Base-by-base conservation (phyloP, 2,797 vertebrate species). In the Ispidina picta region DNA sequence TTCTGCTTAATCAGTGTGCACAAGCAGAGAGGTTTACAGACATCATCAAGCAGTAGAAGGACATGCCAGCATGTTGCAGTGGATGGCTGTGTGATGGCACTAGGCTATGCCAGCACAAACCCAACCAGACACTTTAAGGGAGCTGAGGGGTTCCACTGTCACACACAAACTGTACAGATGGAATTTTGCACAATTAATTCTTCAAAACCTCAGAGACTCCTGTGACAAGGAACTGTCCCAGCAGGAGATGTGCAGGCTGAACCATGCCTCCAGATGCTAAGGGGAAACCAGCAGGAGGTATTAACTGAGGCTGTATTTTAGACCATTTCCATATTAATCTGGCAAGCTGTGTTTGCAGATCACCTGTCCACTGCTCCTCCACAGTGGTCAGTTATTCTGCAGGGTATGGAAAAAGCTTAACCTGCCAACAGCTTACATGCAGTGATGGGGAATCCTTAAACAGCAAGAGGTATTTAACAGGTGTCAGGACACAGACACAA, bases 21-120 rank as follows among this genome's bases (percentile, higher is more conserved):
- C 74, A 94, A 93, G 94, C 88, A 94, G 87, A 93, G 60, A 88
- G 77, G 95, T 88, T 92, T 96, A 94, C 56, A 93, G 95, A 93
- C 52, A 89, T 43, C 93, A 90, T 84, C 89, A 93, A 93, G 83
- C 88, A 94, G 92, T 90, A 90, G 86, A 96, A 96, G 91, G 54
- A 94, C 86, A 72, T 90, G 83, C 77, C 68, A 71, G 71, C 92
- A 90, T 85, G 83, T 83, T 83, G 83, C 85, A 63, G 23, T 46
- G 90, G 89, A 88, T 48, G 62, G 73, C 56, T 21, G 56, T 92
- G 77, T 94, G 89, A 83, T 70, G 41, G 23, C 10, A 10, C 72
- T 93, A 94, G 96, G 64, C 88, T 80, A 65, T 29, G 79, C 62
- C 22, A 43, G 66, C 28, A n/a, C 58, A 17, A 44, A 85, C 84